Percentiles rank a stretch among this genome's conserved stretches.
phyloP scores from a whole-genome alignment of 2,888 invertebrate species.

The Scotopteryx bipunctaria region DNA sequence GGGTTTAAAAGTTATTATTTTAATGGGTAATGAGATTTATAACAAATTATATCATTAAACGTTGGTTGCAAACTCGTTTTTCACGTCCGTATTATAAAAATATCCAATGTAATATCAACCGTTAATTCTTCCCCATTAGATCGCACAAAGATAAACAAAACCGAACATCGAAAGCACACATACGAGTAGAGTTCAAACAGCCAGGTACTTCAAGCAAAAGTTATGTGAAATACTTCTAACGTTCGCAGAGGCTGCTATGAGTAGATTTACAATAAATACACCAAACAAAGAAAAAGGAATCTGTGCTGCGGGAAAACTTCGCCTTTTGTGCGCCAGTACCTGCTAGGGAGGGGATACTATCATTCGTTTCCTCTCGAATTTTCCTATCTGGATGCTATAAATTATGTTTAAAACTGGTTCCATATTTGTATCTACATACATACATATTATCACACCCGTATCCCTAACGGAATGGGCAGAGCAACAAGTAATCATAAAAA shows the following conservation, averaged over 20 bases:
- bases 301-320: slow-evolving; percentile 78
- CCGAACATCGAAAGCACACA: slow-evolving; percentile 28
- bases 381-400: too few relatives aligned
- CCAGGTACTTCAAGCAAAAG: slow-evolving; percentile 60
- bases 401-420: too few relatives aligned
- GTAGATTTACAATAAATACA: slow-evolving; percentile 83
- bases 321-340: slow-evolving; percentile 70
- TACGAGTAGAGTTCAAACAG: slow-evolving; percentile 36
- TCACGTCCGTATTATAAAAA: not conserved
- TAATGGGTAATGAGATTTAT: too few relatives aligned
- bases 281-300: slow-evolving; percentile 83
- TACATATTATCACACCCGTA: too few relatives aligned
- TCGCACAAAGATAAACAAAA: slow-evolving; percentile 37
- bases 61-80: too few relatives aligned
- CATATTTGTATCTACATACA: too few relatives aligned
- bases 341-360: slow-evolving; percentile 20
- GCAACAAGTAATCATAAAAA: too few relatives aligned
- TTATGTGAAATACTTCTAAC: slow-evolving; percentile 81
- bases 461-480: too few relatives aligned
- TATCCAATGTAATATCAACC: too few relatives aligned
- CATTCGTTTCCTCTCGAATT: not conserved
- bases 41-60: too few relatives aligned
- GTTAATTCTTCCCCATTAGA: slow-evolving; percentile 10
- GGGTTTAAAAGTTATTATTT: too few relatives aligned
- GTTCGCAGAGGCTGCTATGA: slow-evolving; percentile 71